Evolutionary conservation across 2,797 vertebrate genomes (phyloP).

Genomic region (Oceanodroma leucorhoa): DNA sequence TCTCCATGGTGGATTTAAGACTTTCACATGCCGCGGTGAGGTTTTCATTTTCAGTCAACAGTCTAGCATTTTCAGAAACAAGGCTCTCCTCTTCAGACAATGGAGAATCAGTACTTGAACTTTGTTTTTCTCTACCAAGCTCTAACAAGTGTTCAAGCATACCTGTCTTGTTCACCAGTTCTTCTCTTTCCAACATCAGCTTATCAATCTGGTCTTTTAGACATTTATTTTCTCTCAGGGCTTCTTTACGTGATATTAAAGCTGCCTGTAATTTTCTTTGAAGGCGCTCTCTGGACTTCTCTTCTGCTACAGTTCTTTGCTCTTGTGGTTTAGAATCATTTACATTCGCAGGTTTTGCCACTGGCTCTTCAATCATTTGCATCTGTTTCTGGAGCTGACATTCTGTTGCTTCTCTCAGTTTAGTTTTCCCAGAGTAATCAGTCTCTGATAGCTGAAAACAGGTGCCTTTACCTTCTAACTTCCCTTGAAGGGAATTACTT

Average conservation of each 20-base stretch:
- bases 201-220: constrained; percentile 77
- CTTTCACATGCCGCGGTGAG: constrained; percentile 87
- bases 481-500: constrained; percentile 23
- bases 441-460: constrained; percentile 11
- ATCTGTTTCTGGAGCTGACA: constrained; percentile 70
- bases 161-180: constrained; percentile 54
- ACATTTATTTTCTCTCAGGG: constrained; percentile 79
- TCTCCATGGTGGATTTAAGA: constrained; percentile 87
- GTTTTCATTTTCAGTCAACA: constrained; percentile 82
- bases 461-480: constrained; percentile 32
- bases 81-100: constrained; percentile 69
- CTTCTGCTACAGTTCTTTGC: constrained; percentile 36
- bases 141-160: constrained; percentile 63
- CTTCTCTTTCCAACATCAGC: constrained; percentile 66
- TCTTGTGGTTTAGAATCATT: constrained; percentile 66
- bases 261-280: constrained; percentile 87
- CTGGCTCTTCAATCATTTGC: constrained; percentile 44
- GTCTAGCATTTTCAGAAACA: constrained; percentile 64
- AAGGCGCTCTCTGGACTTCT: constrained; percentile 63
- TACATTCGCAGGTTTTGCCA: constrained; percentile 53
- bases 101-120: neutral
- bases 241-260: constrained; percentile 86
- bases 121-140: constrained; percentile 65
- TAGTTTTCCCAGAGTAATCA: constrained; percentile 61
- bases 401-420: constrained; percentile 68